Evolutionary conservation across 1,140 invertebrate species (phyloP).

Genomic region (Marisa cornuarietis): DNA sequence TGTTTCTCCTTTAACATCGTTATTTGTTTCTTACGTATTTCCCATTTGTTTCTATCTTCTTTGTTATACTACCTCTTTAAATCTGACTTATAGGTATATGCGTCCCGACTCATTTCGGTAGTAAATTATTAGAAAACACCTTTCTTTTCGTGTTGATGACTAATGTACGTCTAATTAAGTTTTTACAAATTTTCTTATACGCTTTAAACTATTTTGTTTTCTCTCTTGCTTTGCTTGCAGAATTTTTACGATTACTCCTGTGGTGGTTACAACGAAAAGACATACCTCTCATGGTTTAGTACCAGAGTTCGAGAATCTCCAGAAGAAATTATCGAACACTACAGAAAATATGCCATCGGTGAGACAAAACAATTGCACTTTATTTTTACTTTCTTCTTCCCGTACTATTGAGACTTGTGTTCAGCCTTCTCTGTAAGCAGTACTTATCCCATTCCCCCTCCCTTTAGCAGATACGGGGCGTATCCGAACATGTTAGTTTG

Average conservation of each 20-base stretch:
- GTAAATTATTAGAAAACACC: neutral
- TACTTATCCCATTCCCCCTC: too few relatives aligned
- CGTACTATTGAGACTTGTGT: too few relatives aligned
- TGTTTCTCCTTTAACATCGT: neutral
- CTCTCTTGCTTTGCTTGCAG: conserved; percentile 19
- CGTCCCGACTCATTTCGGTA: neutral
- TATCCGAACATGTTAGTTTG: too few relatives aligned
- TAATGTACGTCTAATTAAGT: neutral
- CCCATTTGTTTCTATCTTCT: neutral
- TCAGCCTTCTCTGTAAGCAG: too few relatives aligned
- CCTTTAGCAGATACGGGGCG: too few relatives aligned
- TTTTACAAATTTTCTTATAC: neutral
- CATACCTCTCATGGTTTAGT: conserved; percentile 37
- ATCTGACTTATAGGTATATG: too few relatives aligned
- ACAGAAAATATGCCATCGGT: conserved; percentile 34
- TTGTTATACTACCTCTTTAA: too few relatives aligned
- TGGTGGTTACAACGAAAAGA: conserved; percentile 34
- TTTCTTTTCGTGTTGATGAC: neutral
- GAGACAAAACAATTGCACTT: neutral
- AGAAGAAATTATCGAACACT: conserved; percentile 32
- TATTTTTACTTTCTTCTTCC: too few relatives aligned
- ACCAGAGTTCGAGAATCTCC: conserved; percentile 38
- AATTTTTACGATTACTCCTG: conserved; percentile 44
- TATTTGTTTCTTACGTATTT: neutral
- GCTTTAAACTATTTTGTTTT: neutral